Evolutionary conservation across 2,797 vertebrate species (phyloP).

Genomic region (Alauda arvensis): DNA sequence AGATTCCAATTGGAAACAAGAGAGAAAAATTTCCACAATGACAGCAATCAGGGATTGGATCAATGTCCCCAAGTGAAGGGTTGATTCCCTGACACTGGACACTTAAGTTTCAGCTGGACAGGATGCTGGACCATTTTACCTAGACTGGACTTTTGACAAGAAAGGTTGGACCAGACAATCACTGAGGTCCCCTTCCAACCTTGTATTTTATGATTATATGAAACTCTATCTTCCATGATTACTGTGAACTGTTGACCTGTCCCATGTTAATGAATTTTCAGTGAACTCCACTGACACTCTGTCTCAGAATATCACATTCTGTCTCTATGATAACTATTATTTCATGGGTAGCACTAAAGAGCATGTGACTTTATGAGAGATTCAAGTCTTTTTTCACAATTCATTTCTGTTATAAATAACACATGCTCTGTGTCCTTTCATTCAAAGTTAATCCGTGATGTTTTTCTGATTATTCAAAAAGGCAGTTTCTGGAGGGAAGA

Average conservation of each 20-base stretch:
- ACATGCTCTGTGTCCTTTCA: background rate
- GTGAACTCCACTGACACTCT: background rate
- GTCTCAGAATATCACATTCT: background rate
- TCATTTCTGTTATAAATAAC: background rate
- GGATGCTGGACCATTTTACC: background rate
- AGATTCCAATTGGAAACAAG: background rate
- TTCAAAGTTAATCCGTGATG: background rate
- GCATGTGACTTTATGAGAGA: background rate
- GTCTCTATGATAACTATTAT: background rate
- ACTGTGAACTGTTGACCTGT: background rate
- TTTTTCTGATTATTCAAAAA: background rate
- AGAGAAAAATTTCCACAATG: background rate
- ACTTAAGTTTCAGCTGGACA: background rate
- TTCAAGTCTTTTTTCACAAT: background rate
- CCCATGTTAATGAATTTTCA: background rate
- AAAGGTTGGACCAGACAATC: background rate
- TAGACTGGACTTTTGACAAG: background rate
- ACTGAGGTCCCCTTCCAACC: background rate
- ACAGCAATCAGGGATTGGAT: fast-evolving
- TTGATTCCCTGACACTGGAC: background rate
- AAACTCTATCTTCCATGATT: background rate
- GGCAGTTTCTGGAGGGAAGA: background rate
- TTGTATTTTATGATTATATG: background rate
- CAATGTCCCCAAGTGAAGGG: background rate
- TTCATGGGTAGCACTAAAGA: background rate